Evolutionary conservation across 2,113 vertebrate species (phyloP), one percentile per base, ranked within the genome.

Genomic region (Sclerurus mexicanus): DNA sequence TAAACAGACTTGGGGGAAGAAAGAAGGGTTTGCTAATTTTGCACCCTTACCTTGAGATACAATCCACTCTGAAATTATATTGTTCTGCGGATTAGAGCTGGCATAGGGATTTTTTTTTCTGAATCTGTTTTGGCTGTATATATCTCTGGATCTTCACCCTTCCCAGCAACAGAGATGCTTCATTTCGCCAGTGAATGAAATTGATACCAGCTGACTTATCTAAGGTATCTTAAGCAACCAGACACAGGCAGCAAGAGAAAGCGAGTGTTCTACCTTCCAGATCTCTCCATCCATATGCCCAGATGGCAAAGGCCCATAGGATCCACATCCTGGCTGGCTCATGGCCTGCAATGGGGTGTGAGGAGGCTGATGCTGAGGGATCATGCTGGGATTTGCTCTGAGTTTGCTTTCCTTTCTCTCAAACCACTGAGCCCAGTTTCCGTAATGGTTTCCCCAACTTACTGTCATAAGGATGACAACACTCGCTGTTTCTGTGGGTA

Each of bases 301-400:
- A 22, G 23, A 14, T 49, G 40, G 30, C 17, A 31, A 69, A 94
- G 66, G 35, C 67, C 49, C 58, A 46, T 4, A 33, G 53, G 28
- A 37, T 42, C 33, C 20, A 3, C 35, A 64, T 39, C 35, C 59
- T 9, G 2, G 24, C 6, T 4, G 2, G 40, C 17, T 78, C n/a
- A 40, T n/a, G 68, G 27, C 44, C 35, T 33, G 22, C 2, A 15
- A 12, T 6, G 4, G 31, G 12, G 10, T 2, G 0, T 9, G 15
- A 49, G 37, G 47, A 83, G 31, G 33, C 17, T 47, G 68, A 21
- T 73, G 40, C 33, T 37, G 69, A 71, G 44, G 63, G 14, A 50
- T 37, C 1, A 5, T 2, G 8, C 14, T 37, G 56, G 82, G 27
- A 50, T 63, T 7, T 33, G 42, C 82, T 71, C 44, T 82, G 59